Evolutionary conservation across 2,797 vertebrate genomes (phyloP), one percentile per base, ranked within the genome.

Genomic region (Acanthopagrus latus): DNA sequence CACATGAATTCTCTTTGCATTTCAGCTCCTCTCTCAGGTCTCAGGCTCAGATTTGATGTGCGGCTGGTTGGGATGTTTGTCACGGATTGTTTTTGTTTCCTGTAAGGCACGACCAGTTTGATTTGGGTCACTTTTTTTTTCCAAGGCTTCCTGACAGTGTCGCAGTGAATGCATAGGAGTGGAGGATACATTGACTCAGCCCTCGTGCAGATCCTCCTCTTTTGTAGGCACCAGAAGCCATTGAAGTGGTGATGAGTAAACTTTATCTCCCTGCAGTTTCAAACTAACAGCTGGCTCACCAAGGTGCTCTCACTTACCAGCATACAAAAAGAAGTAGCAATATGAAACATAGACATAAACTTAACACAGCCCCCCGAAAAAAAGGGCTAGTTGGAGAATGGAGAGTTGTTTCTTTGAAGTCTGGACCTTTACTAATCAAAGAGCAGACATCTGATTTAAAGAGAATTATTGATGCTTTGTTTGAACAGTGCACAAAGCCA

Each of bases 1-100:
- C 80, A 72, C 33, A 23, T 27, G 17, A 74, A 80, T 84, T 83
- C 7, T 63, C 52, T 75, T 66, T 80, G 71, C 83, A 65, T 86
- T 68, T 68, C 50, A 20, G 71, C 60, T 58, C 43, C 29, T 76
- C 70, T 82, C 73, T 68, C 67, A 21, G 43, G 64, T 41, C 48
- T 60, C 52, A 56, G 3, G 1, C 78, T 78, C 54, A 5, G 76
- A 33, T 85, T 87, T 90, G 67, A 86, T 85, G 91, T 80, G 71
- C 1, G 68, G 27, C 74, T 86, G 80, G 57, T 91, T 87, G 3
- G 70, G 47, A 90, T 92, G 86, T 90, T 84, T 87, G 86, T 90
- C 91, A 91, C 80, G 68, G 75, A 83, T 80, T 86, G 89, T 89
- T 89, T 87, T 86, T 87, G 74, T 89, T 88, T 90, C 84, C 70